Percentiles rank a stretch among this genome's conserved stretches.
Conservation (phyloP, 2,888 invertebrate genomes). For the Sussaba pulchella region DNA sequence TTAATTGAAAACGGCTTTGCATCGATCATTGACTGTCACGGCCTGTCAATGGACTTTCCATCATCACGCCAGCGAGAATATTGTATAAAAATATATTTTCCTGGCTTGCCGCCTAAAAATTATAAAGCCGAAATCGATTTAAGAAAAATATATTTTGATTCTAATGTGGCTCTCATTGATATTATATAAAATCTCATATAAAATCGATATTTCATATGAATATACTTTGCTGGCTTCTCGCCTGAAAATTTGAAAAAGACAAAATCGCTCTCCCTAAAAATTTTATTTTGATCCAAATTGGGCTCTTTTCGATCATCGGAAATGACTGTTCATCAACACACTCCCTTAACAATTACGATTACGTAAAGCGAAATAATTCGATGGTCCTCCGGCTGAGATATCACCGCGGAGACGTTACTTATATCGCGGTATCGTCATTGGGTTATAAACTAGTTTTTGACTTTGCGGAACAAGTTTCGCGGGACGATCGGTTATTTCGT, state of each 20-base stretch:
- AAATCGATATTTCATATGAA: no score
- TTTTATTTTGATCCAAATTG: not conserved
- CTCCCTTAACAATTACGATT: not conserved
- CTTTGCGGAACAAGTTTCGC: conserved; percentile 34
- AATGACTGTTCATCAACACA: conserved; percentile 12
- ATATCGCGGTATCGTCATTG: not conserved
- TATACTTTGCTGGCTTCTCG: not conserved
- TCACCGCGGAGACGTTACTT: not conserved
- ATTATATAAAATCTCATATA: no score
- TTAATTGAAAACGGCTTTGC: not conserved
- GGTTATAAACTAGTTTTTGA: conserved; percentile 30
- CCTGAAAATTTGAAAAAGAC: not conserved
- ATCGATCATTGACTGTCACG: conserved; percentile 18
- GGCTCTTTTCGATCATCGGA: conserved; percentile 10
- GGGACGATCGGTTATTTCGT: conserved; percentile 47
- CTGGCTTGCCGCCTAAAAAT: not conserved
- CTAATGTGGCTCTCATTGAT: not conserved
- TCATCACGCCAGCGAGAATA: not conserved
- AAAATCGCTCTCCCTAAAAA: not conserved
- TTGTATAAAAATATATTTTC: not conserved
- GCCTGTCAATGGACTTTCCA: conserved; percentile 10
- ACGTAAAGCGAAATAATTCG: not conserved
- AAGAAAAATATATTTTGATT: not conserved
- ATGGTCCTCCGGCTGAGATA: not conserved
- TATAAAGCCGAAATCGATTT: not conserved